Evolutionary conservation across 1,140 invertebrate species (phyloP), one percentile per base, ranked within the genome.

Genomic region (Orussus abietinus): DNA sequence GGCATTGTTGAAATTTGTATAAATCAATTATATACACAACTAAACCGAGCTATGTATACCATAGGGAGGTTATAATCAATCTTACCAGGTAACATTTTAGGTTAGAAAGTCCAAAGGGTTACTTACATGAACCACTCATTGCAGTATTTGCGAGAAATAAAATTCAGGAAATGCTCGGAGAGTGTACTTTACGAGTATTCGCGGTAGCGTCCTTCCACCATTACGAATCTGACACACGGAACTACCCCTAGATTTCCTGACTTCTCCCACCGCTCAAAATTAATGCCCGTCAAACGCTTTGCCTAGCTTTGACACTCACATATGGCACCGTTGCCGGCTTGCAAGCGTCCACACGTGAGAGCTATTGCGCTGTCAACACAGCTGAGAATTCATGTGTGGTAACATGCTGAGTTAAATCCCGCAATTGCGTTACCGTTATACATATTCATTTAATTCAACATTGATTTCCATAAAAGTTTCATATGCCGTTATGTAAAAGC

Each of bases 51-150:
- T 25, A 25, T n/a, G 22, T n/a, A 25, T 7, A 25, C 6, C n/a
- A 7, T 25, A 6, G 6, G 22, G 6, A 25, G n/a, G 22, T 25
- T 7, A 25, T 7, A n/a, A 25, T 25, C 6, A 25, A 7, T 25
- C 6, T 25, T 7, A 7, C 22, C 6, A 25, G n/a, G 28, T 45
- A 17, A 15, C 43, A 53, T 47, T 49, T 56, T 54, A 54, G 43
- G 33, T 32, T 19, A 25, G 26, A 53, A 28, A 41, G 14, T 34
- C 7, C 17, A 48, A 30, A 38, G 32, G 45, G n/a, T n/a, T 49
- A 57, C 57, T 15, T 59, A 61, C 57, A 57, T 35, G 51, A 49
- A 42, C 50, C 53, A 31, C 41, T 51, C 59, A 61, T 61, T 39
- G 36, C n/a, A n/a, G n/a, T n/a, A n/a, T n/a, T n/a, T n/a, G n/a